phyloP scores from a whole-genome alignment of 2,888 invertebrate species.

The Sminthurinus aureus region DNA sequence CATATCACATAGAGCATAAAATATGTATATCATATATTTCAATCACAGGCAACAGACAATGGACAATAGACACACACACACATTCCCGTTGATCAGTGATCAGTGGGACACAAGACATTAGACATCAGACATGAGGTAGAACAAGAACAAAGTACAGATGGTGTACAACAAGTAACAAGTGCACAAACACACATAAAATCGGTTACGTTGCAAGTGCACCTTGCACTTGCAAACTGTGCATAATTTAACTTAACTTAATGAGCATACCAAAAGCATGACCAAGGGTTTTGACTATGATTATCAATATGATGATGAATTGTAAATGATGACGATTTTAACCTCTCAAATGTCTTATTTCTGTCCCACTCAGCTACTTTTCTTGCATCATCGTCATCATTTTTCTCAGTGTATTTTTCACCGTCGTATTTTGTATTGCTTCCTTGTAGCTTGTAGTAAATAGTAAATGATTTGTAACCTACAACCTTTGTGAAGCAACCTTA shows the following conservation, averaged over 20 bases:
- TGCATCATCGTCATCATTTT: too few relatives aligned
- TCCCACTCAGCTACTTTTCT: background rate
- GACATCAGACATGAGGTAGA: background rate
- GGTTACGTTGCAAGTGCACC: background rate
- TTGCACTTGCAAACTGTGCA: conserved; percentile 9
- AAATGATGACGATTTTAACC: conserved; percentile 8
- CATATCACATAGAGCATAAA: too few relatives aligned
- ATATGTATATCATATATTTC: too few relatives aligned
- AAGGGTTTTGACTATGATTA: too few relatives aligned
- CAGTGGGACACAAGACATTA: too few relatives aligned
- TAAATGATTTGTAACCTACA: background rate
- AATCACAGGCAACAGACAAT: too few relatives aligned
- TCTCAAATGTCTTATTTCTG: background rate
- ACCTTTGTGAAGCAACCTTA: too few relatives aligned
- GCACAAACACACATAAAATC: background rate
- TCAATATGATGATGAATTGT: background rate
- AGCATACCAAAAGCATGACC: conserved; percentile 1
- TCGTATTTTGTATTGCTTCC: background rate
- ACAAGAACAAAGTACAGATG: background rate
- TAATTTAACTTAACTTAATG: background rate
- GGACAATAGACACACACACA: too few relatives aligned
- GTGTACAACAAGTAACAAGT: background rate
- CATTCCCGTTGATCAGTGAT: background rate
- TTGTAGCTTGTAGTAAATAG: background rate
- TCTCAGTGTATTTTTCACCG: background rate